phyloP scores from a whole-genome alignment of 2,888 invertebrate genomes.

The Vandiemenella viatica region DNA sequence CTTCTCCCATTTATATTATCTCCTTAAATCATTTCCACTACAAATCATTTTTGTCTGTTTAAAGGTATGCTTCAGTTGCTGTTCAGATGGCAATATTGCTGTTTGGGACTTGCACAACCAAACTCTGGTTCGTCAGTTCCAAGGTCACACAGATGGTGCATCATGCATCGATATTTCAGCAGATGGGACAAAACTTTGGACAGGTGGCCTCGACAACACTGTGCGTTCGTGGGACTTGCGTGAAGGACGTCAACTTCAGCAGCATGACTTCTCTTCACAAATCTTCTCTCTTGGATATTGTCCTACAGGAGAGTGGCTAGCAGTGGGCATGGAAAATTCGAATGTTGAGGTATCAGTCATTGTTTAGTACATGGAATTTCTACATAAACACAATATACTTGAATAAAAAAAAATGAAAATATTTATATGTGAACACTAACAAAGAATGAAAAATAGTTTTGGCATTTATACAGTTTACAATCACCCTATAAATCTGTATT shows the following conservation, averaged over 20 bases:
- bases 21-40: too few relatives aligned
- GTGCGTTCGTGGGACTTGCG: conserved; percentile 92
- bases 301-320: conserved; percentile 92
- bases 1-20: too few relatives aligned
- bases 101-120: conserved; percentile 91
- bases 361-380: too few relatives aligned
- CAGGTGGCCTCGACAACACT: conserved; percentile 91
- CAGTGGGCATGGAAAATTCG: conserved; percentile 96
- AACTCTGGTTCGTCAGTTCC: conserved; percentile 79
- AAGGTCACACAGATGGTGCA: conserved; percentile 95
- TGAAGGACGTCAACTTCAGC: conserved; percentile 83
- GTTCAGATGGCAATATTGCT: conserved; percentile 94
- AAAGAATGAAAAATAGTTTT: too few relatives aligned
- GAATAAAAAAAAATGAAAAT: too few relatives aligned
- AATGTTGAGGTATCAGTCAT: conserved; percentile 82
- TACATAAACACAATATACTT: too few relatives aligned
- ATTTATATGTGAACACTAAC: too few relatives aligned
- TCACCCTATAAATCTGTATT: too few relatives aligned
- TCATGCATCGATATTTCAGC: conserved; percentile 94
- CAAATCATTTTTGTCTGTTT: conserved; percentile 9
- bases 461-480: too few relatives aligned
- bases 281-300: conserved; percentile 80
- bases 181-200: conserved; percentile 80
- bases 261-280: conserved; percentile 88
- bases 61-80: conserved; percentile 88